Base-by-base conservation (phyloP, 1,140 invertebrate species). In the Diorhabda sublineata region DNA sequence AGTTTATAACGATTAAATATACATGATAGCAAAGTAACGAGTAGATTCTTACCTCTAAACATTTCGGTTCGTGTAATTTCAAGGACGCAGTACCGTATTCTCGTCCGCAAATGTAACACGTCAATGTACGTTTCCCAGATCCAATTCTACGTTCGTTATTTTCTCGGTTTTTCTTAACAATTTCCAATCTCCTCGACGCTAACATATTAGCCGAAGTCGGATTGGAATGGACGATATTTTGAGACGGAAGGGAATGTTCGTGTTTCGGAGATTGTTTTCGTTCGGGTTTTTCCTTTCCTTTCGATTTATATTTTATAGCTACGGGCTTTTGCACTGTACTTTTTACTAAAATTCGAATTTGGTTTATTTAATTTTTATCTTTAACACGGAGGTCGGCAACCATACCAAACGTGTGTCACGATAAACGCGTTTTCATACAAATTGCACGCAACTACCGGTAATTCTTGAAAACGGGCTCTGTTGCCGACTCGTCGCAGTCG, bases 31-130 rank as follows among this genome's bases (percentile, higher is more conserved):
- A 26, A 26, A 26, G 26, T 26, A 26, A 26, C 26, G 26, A 26
- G 26, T 26, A 26, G 26, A 26, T 26, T 66, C 76, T 73, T 68
- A 80, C 93, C 81, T 91, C 84, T 64, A 93, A 77, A 79, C 92
- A 94, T 71, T 91, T 89, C 1, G 91, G 91, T 75, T 93, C 90
- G 80, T 94, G 92, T 67, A 94, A 89, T 3, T 84, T 82, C 68
- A 92, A 87, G 9, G 90, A 91, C 68, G 89, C 88, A 0, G 88
- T 88, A 2, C 92, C 92, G 81, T 92, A 95, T 78, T 92, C 89
- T 58, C 91, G 84, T 3, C 89, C 88, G 75, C 91, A 92, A 65
- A 93, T 86, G 74, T 92, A 92, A 77, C 92, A 94, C 9, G 81
- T 84, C 61, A 91, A 77, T 3, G 89, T 85, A 69, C 84, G 81